These are phyloP conservation scores for Drosophila anomalipes DNA, from an alignment of 2,888 invertebrate species.

Conservation along the genomic window DNA sequence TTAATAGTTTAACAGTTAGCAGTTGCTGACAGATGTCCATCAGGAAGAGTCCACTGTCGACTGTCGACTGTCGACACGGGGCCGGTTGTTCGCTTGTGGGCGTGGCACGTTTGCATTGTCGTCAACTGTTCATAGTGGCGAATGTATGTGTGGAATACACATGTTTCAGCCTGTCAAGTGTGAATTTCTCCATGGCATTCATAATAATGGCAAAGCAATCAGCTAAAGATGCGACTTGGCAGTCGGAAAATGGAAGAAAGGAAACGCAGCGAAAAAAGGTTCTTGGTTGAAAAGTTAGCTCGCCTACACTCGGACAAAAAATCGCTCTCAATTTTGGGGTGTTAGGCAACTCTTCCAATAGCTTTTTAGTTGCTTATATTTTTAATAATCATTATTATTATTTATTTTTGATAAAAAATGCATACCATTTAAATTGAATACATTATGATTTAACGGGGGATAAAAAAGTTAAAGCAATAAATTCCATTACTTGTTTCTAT, in stretches of 20 bases:
- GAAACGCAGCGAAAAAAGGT: neutral
- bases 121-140: conserved; percentile 59
- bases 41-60: neutral
- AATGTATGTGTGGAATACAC: conserved; percentile 17
- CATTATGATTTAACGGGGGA: neutral
- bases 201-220: conserved; percentile 57
- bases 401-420: neutral
- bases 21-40: conserved; percentile 55
- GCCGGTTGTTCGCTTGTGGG: conserved; percentile 7
- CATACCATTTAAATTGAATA: neutral
- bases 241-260: neutral
- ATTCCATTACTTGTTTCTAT: neutral
- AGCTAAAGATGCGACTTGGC: conserved; percentile 14
- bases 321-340: neutral
- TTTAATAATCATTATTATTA: neutral
- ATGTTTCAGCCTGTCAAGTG: conserved; percentile 58
- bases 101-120: conserved; percentile 64
- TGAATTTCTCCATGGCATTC: conserved; percentile 59
- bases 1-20: conserved; percentile 17
- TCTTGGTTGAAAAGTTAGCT: neutral
- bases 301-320: neutral
- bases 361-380: no score
- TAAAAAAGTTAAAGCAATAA: neutral
- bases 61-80: neutral
- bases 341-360: no score